phyloP scores from a whole-genome alignment of 2,797 vertebrate species.

The Leucoraja ocellata region DNA sequence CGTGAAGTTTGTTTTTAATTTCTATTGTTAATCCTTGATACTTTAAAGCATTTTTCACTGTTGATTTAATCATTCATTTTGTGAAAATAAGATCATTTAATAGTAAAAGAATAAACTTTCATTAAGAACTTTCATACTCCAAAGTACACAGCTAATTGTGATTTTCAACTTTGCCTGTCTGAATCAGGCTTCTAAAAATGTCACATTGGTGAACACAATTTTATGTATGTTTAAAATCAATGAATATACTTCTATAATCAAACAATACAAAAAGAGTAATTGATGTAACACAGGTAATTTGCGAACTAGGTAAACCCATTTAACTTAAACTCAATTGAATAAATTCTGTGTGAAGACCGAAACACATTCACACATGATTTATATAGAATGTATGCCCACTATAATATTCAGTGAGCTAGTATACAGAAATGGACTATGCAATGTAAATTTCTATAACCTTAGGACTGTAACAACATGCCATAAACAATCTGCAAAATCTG shows the following conservation, averaged over 20 bases:
- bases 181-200: not conserved
- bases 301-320: not conserved
- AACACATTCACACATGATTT: not conserved
- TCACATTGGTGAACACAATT: not conserved
- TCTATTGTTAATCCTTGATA: not conserved
- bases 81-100: not conserved
- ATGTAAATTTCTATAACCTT: not conserved
- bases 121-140: not conserved
- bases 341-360: not conserved
- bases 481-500: not conserved
- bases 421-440: not conserved
- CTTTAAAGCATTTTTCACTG: not conserved
- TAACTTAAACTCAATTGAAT: not conserved
- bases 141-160: not conserved
- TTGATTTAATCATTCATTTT: not conserved
- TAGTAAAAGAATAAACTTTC: not conserved
- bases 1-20: not conserved
- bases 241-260: not conserved
- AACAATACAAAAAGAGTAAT: not conserved
- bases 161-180: not conserved
- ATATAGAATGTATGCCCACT: not conserved
- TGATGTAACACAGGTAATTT: not conserved
- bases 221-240: not conserved
- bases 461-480: not conserved
- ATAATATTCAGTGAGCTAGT: not conserved